Percentiles rank a stretch among this genome's conserved stretches.
These are phyloP conservation scores for Tinea pellionella DNA, from an alignment of 2,888 invertebrate species.

Conservation along the genomic window DNA sequence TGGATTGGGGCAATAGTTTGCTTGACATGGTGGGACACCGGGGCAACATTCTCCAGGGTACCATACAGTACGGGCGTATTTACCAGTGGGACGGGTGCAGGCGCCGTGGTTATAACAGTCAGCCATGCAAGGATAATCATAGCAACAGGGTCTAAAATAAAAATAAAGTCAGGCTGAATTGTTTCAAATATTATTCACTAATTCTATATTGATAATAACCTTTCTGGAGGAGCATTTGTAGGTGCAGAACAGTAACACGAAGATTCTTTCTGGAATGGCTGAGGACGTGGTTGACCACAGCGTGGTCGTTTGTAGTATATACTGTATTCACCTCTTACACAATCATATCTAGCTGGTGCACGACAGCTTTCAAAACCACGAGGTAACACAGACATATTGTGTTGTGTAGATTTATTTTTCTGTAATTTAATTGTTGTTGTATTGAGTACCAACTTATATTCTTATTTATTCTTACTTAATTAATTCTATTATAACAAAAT, in stretches of 20 bases:
- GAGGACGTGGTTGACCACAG: conserved; percentile 52
- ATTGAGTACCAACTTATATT: no score
- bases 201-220: not conserved
- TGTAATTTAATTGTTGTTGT: no score
- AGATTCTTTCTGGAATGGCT: conserved; percentile 45
- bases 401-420: conserved; percentile 21
- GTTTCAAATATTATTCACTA: no score
- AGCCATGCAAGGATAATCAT: conserved; percentile 60
- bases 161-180: not conserved
- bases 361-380: conserved; percentile 42
- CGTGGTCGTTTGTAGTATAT: conserved; percentile 51
- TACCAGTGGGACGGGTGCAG: conserved; percentile 51
- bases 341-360: conserved; percentile 41
- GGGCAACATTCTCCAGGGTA: conserved; percentile 51
- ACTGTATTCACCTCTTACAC: conserved; percentile 44
- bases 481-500: no score
- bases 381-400: conserved; percentile 44
- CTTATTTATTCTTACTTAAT: no score
- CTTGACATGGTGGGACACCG: conserved; percentile 49
- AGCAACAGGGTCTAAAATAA: conserved; percentile 49
- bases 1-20: conserved; percentile 57
- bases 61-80: conserved; percentile 54
- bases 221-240: conserved; percentile 40
- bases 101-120: conserved; percentile 60
- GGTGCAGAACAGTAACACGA: conserved; percentile 31